A percentile compares a stretch with the other conserved stretches of the same genome.
These are phyloP conservation scores for Sarcophaga bullata DNA, from an alignment of 1,140 invertebrate species.

Conservation along the genomic window DNA sequence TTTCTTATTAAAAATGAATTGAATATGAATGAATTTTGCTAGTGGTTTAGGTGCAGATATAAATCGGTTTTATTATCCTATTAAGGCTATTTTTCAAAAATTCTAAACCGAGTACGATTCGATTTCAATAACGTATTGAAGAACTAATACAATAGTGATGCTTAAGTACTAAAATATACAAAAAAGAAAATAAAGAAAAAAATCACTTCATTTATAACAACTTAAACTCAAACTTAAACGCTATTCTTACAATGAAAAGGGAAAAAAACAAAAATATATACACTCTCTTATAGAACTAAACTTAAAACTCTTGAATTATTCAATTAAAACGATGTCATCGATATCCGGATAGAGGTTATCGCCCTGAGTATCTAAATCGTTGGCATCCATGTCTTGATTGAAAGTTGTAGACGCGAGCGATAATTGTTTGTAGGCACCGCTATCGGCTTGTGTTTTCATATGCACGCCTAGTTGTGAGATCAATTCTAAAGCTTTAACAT, in stretches of 20 bases:
- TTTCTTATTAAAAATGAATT: no score
- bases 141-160: not conserved
- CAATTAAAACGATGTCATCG: conserved; percentile 61
- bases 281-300: not conserved
- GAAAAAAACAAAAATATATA: not conserved
- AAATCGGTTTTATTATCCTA: not conserved
- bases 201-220: conserved; percentile 8
- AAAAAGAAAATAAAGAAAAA: not conserved
- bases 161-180: not conserved
- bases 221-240: not conserved
- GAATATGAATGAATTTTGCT: no score
- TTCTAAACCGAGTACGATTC: not conserved
- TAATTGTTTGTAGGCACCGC: conserved; percentile 53
- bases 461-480: conserved; percentile 62
- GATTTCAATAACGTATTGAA: conserved; percentile 35
- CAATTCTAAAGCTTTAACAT: conserved; percentile 57
- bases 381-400: conserved; percentile 26
- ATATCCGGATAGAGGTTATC: conserved; percentile 56
- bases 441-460: conserved; percentile 58
- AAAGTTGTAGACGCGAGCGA: conserved; percentile 47
- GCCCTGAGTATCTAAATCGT: conserved; percentile 38
- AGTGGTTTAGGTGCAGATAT: not conserved
- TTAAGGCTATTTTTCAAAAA: not conserved
- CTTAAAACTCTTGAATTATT: conserved; percentile 47
- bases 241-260: not conserved